phyloP scores from a whole-genome alignment of 2,113 vertebrate species.

The Ophthalmolycus amberensis region DNA sequence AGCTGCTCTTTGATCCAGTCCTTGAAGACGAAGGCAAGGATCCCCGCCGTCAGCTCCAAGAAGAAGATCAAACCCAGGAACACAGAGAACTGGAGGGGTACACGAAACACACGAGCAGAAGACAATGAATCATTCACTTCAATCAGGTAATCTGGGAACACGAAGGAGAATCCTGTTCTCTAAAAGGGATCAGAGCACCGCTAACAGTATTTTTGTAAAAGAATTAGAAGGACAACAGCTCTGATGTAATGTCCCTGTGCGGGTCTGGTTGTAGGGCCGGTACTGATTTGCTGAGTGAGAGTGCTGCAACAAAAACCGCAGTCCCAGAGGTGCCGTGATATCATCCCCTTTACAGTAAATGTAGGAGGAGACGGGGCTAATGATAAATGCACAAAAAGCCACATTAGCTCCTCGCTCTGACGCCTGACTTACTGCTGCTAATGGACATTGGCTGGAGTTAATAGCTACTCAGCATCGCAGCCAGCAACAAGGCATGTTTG shows the following conservation, averaged over 20 bases:
- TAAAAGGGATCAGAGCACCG: not conserved
- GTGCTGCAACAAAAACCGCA: conserved; percentile 48
- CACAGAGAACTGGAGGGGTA: conserved; percentile 87
- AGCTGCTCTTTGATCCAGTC: conserved; percentile 97
- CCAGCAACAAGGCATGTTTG: conserved; percentile 50
- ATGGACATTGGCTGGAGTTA: conserved; percentile 74
- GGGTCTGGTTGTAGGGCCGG: not conserved
- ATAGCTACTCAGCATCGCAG: conserved; percentile 67
- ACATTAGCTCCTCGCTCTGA: conserved; percentile 75
- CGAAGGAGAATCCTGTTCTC: not conserved
- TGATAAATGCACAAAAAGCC: conserved; percentile 75
- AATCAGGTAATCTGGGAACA: not conserved
- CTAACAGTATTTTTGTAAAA: conserved; percentile 5
- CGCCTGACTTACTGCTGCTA: conserved; percentile 75
- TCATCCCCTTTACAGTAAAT: conserved; percentile 77
- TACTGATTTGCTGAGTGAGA: conserved; percentile 52
- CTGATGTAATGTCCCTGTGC: conserved; percentile 25
- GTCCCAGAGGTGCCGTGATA: conserved; percentile 60
- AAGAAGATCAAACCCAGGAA: conserved; percentile 95
- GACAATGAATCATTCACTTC: conserved; percentile 28
- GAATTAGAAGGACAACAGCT: conserved; percentile 13
- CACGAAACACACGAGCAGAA: conserved; percentile 35
- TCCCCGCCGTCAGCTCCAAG: conserved; percentile 91
- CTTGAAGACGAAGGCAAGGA: conserved; percentile 93
- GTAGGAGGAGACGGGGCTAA: conserved; percentile 62